Base-by-base conservation (phyloP, 2,797 vertebrate species). In the Meda fulgida region DNA sequence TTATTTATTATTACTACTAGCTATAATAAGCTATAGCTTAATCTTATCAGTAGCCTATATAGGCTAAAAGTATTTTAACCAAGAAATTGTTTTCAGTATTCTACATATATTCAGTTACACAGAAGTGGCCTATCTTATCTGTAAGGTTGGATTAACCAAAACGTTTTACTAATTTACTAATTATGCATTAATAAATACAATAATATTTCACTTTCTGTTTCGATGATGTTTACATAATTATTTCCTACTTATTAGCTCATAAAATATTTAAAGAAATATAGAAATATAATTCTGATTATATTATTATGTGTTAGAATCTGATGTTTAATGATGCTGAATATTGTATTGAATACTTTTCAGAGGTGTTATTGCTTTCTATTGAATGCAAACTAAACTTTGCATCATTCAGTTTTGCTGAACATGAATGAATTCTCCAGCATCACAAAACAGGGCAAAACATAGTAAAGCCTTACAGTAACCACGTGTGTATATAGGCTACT, bases 401-500 rank as follows among this genome's bases (percentile, higher is more conserved):
- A 26, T 38, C 1, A 51, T 29, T 53, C 5, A 18, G 21, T 48
- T 75, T 76, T 40, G 71, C 34, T 67, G 63, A 67, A 53, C n/a
- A 19, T 58, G 3, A 55, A 53, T 53, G 14, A 55, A 26, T 26
- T 71, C 79, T 71, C 72, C 13, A 77, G 19, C 19, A 21, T 63
- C 23, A 7, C 48, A 2, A 73, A 31, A 19, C 26, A 63, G 31
- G 40, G 43, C 5, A 83, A 75, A 76, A 66, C 58, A 10, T 55
- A 81, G 40, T 51, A 5, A 51, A 26, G n/a, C 10, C 40, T 73
- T 34, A 66, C 26, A 48, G 36, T 48, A 82, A 75, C 55, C 81
- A 67, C 8, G 31, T 53, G 65, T 46, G 65, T 46, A 46, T 36
- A 53, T 40, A 58, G n/a, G n/a, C n/a, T 69, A 48, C 21, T n/a